Conservation (phyloP, 1,140 invertebrate genomes). For the Zaprionus lachaisei region DNA sequence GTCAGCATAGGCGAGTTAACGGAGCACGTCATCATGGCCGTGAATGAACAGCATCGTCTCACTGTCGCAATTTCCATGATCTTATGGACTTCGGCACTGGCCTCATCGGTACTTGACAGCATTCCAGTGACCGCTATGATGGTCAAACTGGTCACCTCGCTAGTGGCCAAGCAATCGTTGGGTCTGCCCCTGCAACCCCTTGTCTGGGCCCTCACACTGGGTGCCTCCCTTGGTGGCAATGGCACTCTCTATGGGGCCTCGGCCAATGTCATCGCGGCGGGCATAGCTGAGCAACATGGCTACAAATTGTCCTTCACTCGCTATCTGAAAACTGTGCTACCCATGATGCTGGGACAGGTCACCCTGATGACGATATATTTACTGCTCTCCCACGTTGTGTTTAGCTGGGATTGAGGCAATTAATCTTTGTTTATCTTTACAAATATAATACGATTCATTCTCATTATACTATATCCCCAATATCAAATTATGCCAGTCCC, state of each 20-base stretch:
- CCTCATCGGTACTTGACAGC: conserved; percentile 92
- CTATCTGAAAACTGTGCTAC: conserved; percentile 88
- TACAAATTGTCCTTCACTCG: conserved; percentile 89
- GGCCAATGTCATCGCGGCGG: conserved; percentile 92
- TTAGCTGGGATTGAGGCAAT: conserved; percentile 86
- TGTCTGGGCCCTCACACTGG: conserved; percentile 91
- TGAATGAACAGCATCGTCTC: conserved; percentile 87
- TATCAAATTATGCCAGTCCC: neutral
- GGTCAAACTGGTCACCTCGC: conserved; percentile 89
- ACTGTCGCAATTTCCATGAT: conserved; percentile 89
- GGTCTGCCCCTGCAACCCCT: conserved; percentile 89
- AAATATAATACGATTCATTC: neutral
- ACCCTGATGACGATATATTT: conserved; percentile 88
- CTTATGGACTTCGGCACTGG: conserved; percentile 91
- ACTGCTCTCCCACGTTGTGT: conserved; percentile 88
- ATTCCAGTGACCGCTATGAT: conserved; percentile 93
- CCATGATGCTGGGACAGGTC: conserved; percentile 90
- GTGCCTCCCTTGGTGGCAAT: conserved; percentile 92
- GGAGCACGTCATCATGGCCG: conserved; percentile 87
- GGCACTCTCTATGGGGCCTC: conserved; percentile 93
- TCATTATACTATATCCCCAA: neutral
- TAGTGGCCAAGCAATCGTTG: conserved; percentile 87
- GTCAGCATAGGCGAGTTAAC: conserved; percentile 90
- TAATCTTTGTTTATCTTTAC: neutral
- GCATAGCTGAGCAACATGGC: conserved; percentile 93